phyloP scores from a whole-genome alignment of 2,888 invertebrate genomes.

The Synanthedon myopaeformis region DNA sequence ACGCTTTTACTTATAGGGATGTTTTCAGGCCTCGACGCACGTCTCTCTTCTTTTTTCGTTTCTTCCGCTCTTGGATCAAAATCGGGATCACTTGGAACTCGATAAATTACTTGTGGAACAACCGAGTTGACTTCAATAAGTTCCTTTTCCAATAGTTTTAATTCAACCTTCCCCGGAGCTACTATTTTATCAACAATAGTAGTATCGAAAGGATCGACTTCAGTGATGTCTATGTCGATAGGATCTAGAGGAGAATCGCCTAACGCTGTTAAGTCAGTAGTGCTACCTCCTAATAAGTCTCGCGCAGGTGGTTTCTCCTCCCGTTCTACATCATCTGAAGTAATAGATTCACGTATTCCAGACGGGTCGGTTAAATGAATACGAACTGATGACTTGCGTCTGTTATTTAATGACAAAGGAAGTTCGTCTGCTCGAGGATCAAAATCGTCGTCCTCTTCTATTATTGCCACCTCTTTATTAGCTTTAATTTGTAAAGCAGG shows the following conservation, averaged over 20 bases:
- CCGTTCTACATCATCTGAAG: constrained; percentile 60
- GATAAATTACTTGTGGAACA: constrained; percentile 31
- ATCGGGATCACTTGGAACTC: constrained; percentile 78
- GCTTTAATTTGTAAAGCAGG: constrained; percentile 54
- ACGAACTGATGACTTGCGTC: constrained; percentile 63
- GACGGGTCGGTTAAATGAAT: constrained; percentile 75
- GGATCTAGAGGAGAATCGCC: constrained; percentile 78
- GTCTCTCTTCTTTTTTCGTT: constrained; percentile 42
- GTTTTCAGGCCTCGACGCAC: constrained; percentile 75
- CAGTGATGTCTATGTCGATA: constrained; percentile 62
- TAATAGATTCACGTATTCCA: constrained; percentile 70
- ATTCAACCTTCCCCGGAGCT: constrained; percentile 81
- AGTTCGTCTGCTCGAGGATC: constrained; percentile 76
- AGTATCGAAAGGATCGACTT: constrained; percentile 89
- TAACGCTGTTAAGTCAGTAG: constrained; percentile 78
- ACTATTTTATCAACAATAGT: constrained; percentile 78
- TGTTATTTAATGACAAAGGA: constrained; percentile 42
- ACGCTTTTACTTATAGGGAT: constrained; percentile 64
- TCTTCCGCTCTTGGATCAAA: constrained; percentile 85
- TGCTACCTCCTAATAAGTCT: constrained; percentile 82
- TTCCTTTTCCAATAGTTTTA: constrained; percentile 83
- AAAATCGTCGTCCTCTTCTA: constrained; percentile 69
- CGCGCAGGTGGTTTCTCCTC: constrained; percentile 37
- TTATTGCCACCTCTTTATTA: constrained; percentile 44
- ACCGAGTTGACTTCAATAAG: constrained; percentile 69